Evolutionary conservation across 1,140 invertebrate species (phyloP).

Genomic region (Gyrodactylus bullatarudis): DNA sequence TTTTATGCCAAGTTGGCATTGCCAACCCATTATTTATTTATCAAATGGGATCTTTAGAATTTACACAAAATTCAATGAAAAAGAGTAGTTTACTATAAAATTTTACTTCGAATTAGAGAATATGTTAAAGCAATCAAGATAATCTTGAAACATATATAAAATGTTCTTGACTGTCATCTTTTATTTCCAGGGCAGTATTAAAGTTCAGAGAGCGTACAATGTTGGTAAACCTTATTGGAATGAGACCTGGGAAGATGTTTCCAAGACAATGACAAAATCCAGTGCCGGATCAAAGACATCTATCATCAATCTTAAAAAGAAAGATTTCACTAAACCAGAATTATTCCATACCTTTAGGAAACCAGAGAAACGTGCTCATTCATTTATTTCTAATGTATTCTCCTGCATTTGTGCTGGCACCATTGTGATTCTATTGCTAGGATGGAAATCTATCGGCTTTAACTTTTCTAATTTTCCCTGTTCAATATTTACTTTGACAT

Average conservation of each 20-base stretch:
- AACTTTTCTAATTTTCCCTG: neutral
- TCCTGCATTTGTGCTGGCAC: neutral
- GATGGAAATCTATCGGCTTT: neutral
- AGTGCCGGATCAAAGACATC: neutral
- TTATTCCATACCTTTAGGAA: neutral
- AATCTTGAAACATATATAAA: no score
- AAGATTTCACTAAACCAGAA: neutral
- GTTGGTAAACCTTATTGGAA: neutral
- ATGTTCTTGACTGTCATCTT: no score
- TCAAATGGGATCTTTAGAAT: no score
- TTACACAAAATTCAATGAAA: no score
- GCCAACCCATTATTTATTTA: no score
- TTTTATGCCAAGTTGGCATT: no score
- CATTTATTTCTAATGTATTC: neutral
- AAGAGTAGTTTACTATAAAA: no score
- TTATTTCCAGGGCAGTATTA: neutral
- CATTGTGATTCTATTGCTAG: neutral
- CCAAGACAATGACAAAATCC: neutral
- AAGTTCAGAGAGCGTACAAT: neutral
- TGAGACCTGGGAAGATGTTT: neutral
- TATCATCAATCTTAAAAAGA: neutral
- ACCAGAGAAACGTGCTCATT: neutral
- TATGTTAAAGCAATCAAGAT: no score
- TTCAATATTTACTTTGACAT: neutral
- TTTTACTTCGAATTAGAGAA: no score